A percentile compares a stretch with the other conserved stretches of the same genome.
Evolutionary conservation across 2,888 invertebrate species (phyloP).

Genomic region (Eupithecia tripunctaria): DNA sequence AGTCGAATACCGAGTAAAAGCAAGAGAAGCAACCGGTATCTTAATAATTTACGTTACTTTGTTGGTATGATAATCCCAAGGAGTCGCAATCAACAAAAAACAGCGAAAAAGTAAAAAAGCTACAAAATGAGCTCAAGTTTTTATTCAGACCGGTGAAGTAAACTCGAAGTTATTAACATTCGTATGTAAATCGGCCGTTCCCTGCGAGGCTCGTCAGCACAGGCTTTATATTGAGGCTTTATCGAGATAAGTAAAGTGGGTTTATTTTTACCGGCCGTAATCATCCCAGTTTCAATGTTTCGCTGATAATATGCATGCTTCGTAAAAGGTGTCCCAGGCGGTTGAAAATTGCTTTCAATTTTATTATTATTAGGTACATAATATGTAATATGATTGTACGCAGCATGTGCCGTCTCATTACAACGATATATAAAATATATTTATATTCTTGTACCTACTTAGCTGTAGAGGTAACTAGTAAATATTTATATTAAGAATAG

Average conservation of each 20-base stretch:
- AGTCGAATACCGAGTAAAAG: conserved; percentile 1
- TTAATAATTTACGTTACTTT: conserved; percentile 28
- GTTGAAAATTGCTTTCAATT: not conserved
- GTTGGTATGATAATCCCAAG: conserved; percentile 29
- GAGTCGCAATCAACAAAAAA: conserved; percentile 29
- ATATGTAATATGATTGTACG: not conserved
- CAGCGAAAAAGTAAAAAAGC: conserved; percentile 11
- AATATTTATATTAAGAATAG: not conserved
- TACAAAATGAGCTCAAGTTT: conserved; percentile 32
- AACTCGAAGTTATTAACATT: conserved; percentile 74
- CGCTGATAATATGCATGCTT: conserved; percentile 27
- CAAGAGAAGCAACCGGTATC: conserved; percentile 20
- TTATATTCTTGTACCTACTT: not conserved
- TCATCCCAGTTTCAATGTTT: conserved; percentile 41
- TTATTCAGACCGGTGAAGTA: conserved; percentile 36
- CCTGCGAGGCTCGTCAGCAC: conserved; percentile 66
- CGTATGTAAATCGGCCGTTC: conserved; percentile 77
- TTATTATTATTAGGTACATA: not conserved
- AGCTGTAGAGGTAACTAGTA: not conserved
- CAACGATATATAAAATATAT: too few relatives aligned
- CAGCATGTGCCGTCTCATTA: not conserved
- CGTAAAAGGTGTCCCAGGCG: conserved; percentile 9
- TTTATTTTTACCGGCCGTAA: conserved; percentile 56
- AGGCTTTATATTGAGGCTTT: conserved; percentile 56
- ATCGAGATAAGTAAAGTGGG: conserved; percentile 66